These are phyloP conservation scores for Lerema accius DNA, from an alignment of 1,140 invertebrate species.

Conservation along the genomic window DNA sequence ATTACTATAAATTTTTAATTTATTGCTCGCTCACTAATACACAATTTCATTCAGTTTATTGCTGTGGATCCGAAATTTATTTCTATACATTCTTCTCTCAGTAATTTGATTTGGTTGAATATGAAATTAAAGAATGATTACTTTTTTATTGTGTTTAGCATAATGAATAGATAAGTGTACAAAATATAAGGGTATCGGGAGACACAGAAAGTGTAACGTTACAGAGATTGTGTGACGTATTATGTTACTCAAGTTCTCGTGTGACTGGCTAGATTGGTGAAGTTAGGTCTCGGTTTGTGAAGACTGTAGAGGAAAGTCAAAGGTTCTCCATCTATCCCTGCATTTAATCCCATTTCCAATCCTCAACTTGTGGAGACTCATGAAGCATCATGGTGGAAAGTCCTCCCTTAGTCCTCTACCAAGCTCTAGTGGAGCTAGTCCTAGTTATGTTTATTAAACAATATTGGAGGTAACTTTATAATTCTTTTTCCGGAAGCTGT, in stretches of 20 bases:
- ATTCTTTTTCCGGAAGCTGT: too few relatives aligned
- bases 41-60: conserved; percentile 73
- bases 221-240: conserved; percentile 16
- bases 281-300: too few relatives aligned
- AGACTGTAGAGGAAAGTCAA: too few relatives aligned
- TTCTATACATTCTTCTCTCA: conserved; percentile 54
- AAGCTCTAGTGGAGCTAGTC: too few relatives aligned
- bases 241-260: not conserved
- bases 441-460: too few relatives aligned
- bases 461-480: too few relatives aligned
- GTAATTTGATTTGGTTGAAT: conserved; percentile 70
- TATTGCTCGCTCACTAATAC: conserved; percentile 66
- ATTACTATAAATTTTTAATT: conserved; percentile 74
- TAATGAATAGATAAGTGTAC: conserved; percentile 52
- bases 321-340: too few relatives aligned
- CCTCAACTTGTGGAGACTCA: too few relatives aligned
- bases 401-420: too few relatives aligned
- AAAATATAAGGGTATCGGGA: conserved; percentile 22
- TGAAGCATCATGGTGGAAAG: too few relatives aligned
- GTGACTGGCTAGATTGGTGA: too few relatives aligned
- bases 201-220: conserved; percentile 9
- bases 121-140: conserved; percentile 67
- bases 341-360: too few relatives aligned
- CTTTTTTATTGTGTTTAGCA: conserved; percentile 64
- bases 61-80: conserved; percentile 65